Base-by-base conservation (phyloP, 2,113 vertebrate genomes). In the Prunella himalayana region DNA sequence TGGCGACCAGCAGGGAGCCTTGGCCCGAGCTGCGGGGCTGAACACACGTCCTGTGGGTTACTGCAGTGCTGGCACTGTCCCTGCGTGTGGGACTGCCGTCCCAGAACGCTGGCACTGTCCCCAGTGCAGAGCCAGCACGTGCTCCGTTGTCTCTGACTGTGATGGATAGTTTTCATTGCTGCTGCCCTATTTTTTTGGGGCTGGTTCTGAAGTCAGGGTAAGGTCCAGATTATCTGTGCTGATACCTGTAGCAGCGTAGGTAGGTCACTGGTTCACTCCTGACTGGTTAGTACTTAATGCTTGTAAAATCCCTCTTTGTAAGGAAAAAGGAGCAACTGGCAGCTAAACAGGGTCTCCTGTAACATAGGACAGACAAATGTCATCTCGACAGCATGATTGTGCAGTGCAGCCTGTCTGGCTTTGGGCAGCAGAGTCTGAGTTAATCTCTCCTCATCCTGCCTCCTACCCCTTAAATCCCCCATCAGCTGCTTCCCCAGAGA, bases 281-380 rank as follows among this genome's bases (percentile, higher is more conserved):
- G 80, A 33, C 59, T 0, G 33, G 49, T 77, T 84, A 28, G 44
- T 86, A 18, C 53, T 94, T 92, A 93, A 94, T 75, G 64, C 90
- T 47, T 13, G 41, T 73, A 49, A 94, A 93, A 94, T 94, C 86
- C 77, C 56, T 17, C 77, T 71, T 28, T 64, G 27, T 71, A n/a
- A 86, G 25, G 73, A 51, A 79, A 44, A 92, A 51, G 83, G 49
- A 76, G 60, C 84, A 63, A 71, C 71, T 69, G 61, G 63, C 87
- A 90, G 85, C 85, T 71, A 82, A 88, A 86, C 90, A 83, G 86
- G 61, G 86, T 92, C 86, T 90, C 92, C 69, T 90, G 77, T 94
- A 89, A 93, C 91, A 92, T 60, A 84, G 91, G 94, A 66, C 82
- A 81, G 90, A 47, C 70, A 44, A 83, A 78, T 37, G 75, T 54